These are phyloP conservation scores for Scaptomyza parva DNA, from an alignment of 2,888 invertebrate genomes.

Conservation along the genomic window DNA sequence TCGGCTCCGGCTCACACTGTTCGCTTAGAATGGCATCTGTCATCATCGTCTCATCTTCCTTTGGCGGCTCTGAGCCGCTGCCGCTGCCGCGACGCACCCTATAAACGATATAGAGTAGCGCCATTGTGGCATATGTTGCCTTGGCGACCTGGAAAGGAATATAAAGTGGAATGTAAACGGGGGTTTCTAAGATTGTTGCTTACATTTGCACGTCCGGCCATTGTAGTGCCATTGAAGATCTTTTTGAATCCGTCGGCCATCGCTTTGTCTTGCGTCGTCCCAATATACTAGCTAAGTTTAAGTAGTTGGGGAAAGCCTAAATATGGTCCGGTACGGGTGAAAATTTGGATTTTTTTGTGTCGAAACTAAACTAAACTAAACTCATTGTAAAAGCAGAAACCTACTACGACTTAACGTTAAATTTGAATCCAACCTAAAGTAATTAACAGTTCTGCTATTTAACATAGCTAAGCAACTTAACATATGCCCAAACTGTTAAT, in stretches of 20 bases:
- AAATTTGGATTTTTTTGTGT: background rate
- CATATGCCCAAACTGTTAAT: background rate
- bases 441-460: background rate
- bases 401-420: constrained; percentile 15
- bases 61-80: constrained; percentile 2
- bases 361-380: background rate
- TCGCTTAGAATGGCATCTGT: background rate
- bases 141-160: constrained; percentile 63
- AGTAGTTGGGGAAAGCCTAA: constrained; percentile 1
- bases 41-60: constrained; percentile 8
- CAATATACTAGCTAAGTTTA: constrained; percentile 2
- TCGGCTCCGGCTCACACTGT: background rate
- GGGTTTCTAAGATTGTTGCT: constrained; percentile 8
- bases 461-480: background rate
- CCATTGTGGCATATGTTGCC: constrained; percentile 73
- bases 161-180: too few species aligned
- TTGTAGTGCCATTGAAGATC: constrained; percentile 52
- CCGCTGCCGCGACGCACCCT: constrained; percentile 51
- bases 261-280: constrained; percentile 14
- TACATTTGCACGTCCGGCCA: constrained; percentile 55
- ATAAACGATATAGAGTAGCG: constrained; percentile 68
- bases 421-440: too few species aligned
- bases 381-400: background rate
- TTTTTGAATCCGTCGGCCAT: constrained; percentile 63
- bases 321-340: constrained; percentile 9